Evolutionary conservation across 37 sponge, comb jelly and placozoan genomes (phyloP).

Genomic region (Hormiphora californensis): DNA sequence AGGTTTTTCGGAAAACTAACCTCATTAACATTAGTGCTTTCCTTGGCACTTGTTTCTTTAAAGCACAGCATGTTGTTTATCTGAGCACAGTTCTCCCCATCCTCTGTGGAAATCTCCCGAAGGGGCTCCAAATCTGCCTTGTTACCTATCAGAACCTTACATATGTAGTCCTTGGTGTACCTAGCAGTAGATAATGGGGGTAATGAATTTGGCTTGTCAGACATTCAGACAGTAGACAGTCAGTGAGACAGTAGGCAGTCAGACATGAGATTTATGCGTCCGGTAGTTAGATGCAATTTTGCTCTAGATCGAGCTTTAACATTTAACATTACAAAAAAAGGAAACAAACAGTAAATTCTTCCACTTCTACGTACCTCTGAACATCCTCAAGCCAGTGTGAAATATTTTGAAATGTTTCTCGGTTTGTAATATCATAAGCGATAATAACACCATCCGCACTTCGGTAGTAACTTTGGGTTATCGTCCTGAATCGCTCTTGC

Average conservation of each 20-base stretch:
- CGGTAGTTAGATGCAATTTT: no score
- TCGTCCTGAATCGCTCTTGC: constrained; percentile 82
- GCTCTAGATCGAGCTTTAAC: no score
- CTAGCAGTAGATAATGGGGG: no score
- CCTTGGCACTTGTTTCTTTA: constrained; percentile 39
- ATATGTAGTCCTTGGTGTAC: constrained; percentile 21
- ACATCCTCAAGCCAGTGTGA: constrained; percentile 79
- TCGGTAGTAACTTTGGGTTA: constrained; percentile 86
- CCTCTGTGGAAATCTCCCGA: constrained; percentile 8
- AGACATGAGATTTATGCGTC: no score
- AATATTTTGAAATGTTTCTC: constrained; percentile 66
- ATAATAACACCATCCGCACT: constrained; percentile 70
- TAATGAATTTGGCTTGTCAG: no score
- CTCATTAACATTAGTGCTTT: constrained; percentile 42
- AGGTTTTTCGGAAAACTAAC: no score
- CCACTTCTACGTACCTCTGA: constrained; percentile 64
- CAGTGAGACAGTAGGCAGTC: no score
- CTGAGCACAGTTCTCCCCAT: neutral
- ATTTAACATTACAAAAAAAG: no score
- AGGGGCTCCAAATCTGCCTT: constrained; percentile 32
- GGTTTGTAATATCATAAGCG: constrained; percentile 77
- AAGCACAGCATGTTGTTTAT: constrained; percentile 15
- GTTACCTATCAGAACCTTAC: constrained; percentile 47
- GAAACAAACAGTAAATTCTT: no score
- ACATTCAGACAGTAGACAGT: no score